Conservation (phyloP, 2,113 vertebrate species). For the Gallinago media region DNA sequence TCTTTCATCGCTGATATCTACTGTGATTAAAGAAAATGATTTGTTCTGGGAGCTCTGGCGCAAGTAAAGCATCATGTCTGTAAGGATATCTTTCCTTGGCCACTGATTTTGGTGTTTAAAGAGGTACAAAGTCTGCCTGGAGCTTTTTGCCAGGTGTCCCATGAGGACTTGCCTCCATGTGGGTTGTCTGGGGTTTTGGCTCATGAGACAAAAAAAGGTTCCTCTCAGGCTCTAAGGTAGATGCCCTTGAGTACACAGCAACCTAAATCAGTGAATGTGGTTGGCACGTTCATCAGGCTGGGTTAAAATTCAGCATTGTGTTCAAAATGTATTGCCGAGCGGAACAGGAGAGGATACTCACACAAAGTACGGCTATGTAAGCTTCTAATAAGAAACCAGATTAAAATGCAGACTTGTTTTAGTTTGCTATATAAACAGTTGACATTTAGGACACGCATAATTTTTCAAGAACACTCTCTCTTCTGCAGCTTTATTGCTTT, state of each 20-base stretch:
- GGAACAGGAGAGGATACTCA: not conserved
- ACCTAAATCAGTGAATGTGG: not conserved
- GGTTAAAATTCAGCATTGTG: not conserved
- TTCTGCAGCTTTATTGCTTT: not conserved
- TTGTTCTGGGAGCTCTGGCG: not conserved
- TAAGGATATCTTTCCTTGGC: not conserved
- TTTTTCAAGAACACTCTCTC: not conserved
- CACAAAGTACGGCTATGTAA: not conserved
- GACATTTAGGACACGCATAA: not conserved
- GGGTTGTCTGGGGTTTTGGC: not conserved
- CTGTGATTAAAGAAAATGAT: not conserved
- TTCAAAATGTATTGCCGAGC: not conserved
- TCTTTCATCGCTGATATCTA: not conserved
- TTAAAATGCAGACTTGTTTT: not conserved
- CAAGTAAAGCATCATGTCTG: not conserved
- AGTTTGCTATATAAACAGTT: not conserved
- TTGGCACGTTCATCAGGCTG: not conserved
- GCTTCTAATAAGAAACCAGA: not conserved
- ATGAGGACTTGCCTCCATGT: not conserved
- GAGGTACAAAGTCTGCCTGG: not conserved
- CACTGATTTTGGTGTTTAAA: not conserved
- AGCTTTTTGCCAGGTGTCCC: not conserved
- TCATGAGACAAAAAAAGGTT: not conserved
- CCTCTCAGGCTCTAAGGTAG: not conserved
- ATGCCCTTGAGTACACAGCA: not conserved